Base-by-base conservation (phyloP, 2,888 invertebrate species). In the Unio delphinus region DNA sequence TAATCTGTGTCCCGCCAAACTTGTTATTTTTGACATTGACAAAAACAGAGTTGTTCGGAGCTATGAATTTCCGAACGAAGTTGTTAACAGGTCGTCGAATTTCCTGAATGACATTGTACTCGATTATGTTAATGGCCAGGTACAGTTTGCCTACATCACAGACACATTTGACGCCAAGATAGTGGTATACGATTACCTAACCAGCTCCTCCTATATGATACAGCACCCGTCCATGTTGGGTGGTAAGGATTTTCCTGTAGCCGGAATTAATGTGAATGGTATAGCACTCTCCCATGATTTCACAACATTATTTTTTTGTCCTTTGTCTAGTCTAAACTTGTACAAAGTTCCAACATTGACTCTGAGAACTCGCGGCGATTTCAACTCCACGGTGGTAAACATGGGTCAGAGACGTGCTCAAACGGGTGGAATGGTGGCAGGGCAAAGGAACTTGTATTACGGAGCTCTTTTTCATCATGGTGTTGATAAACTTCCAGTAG, bases 71-170 rank as follows among this genome's bases (percentile, higher is more conserved):
- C 74, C 74, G 18, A 55, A 64, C 23, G 58, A 71, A 4, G 74
- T 79, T 11, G 76, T 75, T n/a, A 69, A 68, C 4, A 69, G 64
- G 34, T 55, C 68, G 4, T 59, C 61, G 0, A 79, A 76, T 54
- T 79, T 76, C 55, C 65, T 79, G 64, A 76, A 75, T 63, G 73
- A 79, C 62, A 75, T 79, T 28, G 76, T 76, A 18, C 55, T 78
- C 30, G 75, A 78, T 61, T 74, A 73, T 56, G 68, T 70, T 3
- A n/a, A 74, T 45, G 74, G 74, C 5, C 34, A 65, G 23, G 69
- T 68, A n/a, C 56, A 64, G 34, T 74, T 70, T 45, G 79, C 75
- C 0, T 79, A 79, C 58, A 79, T 79, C 18, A 72, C 74, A 1
- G 79, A 79, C 60, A 72, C 73, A 23, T 23, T 56, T 6, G 73